phyloP scores from a whole-genome alignment of 2,888 invertebrate species.

The Sphaeridia pumilis region DNA sequence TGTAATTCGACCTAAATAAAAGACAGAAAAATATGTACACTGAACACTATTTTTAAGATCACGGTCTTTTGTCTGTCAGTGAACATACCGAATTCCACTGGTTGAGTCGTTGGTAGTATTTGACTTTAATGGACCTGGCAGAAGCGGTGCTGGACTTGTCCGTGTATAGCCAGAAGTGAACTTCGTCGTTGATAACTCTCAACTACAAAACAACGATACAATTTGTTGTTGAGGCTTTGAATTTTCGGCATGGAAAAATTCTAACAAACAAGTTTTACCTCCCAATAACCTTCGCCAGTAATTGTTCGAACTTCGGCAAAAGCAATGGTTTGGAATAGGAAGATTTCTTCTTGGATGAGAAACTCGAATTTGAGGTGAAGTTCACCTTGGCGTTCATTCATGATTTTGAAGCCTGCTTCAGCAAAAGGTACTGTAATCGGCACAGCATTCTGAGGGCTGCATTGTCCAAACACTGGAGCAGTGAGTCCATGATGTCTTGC shows the following conservation, averaged over 20 bases:
- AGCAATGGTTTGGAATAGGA: constrained; percentile 66
- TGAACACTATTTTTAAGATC: background rate
- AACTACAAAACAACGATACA: constrained; percentile 44
- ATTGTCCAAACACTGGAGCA: constrained; percentile 25
- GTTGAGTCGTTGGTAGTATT: constrained; percentile 60
- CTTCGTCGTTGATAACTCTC: constrained; percentile 69
- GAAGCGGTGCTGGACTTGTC: constrained; percentile 43
- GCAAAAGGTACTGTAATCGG: constrained; percentile 85
- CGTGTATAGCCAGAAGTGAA: constrained; percentile 67
- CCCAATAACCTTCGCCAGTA: constrained; percentile 70
- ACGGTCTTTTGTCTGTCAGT: background rate
- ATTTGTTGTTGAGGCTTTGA: background rate
- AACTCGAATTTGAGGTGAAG: constrained; percentile 74
- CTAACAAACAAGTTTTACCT: constrained; percentile 48
- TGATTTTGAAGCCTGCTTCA: constrained; percentile 61
- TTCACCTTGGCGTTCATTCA: constrained; percentile 70
- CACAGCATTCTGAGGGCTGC: constrained; percentile 51
- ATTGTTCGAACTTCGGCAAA: constrained; percentile 66
- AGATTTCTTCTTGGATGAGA: constrained; percentile 55
- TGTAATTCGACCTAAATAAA: constrained; percentile 51
- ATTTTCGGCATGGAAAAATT: background rate
- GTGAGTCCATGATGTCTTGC: constrained; percentile 28
- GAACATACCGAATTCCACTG: constrained; percentile 60
- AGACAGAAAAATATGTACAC: background rate
- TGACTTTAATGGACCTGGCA: constrained; percentile 51